phyloP scores from a whole-genome alignment of 2,888 invertebrate genomes.

The Aphidoletes aphidimyza region DNA sequence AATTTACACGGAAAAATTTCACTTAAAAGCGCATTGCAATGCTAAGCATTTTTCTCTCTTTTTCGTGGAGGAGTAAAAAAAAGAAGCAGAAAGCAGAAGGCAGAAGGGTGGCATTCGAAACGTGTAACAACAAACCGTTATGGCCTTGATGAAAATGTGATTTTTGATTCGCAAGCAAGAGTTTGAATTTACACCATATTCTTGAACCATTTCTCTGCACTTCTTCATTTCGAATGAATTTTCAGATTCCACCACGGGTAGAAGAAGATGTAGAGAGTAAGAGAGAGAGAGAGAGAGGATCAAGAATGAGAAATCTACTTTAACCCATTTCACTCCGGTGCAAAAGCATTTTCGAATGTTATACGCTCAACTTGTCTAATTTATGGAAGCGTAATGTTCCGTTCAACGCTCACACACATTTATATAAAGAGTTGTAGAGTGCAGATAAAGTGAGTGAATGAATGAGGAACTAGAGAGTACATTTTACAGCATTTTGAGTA shows the following conservation, averaged over 20 bases:
- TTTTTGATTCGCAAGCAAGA: constrained; percentile 1
- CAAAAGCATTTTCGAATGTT: background rate
- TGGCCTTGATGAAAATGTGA: constrained; percentile 42
- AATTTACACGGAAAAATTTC: background rate
- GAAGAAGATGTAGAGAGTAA: no score
- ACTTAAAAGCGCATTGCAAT: no score
- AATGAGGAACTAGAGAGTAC: no score
- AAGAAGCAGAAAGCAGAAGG: no score
- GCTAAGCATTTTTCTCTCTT: no score
- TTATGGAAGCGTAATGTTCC: constrained; percentile 42
- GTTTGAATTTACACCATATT: background rate
- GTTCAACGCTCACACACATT: constrained; percentile 10
- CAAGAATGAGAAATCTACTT: background rate
- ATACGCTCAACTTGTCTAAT: constrained; percentile 41
- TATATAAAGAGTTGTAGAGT: no score
- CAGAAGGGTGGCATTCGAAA: no score
- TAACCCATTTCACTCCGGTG: background rate
- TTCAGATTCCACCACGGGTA: no score
- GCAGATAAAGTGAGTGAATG: no score
- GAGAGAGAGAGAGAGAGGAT: no score
- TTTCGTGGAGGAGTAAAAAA: no score
- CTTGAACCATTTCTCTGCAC: background rate
- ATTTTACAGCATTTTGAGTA: constrained; percentile 2
- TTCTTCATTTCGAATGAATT: background rate
- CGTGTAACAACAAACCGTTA: background rate